Base-by-base conservation (phyloP, 2,113 vertebrate genomes). In the Sinocyclocheilus maitianheensis region DNA sequence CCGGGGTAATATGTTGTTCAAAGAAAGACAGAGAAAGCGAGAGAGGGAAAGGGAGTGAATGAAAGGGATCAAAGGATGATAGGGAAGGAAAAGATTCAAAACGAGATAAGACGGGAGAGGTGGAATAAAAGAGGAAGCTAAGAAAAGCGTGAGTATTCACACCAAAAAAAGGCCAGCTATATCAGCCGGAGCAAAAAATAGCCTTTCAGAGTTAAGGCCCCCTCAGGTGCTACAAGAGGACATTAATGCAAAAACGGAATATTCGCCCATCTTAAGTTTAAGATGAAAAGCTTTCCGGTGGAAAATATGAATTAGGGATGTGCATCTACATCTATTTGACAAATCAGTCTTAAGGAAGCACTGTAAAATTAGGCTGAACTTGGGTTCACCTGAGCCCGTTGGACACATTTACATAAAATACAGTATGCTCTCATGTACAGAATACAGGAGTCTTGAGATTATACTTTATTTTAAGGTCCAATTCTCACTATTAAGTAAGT, bases 241-340 rank as follows among this genome's bases (percentile, higher is more conserved):
- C 43, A 48, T 46, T 81, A 18, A 46, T 48, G 62, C 22, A 81
- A 81, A 48, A 65, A 9, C n/a, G 0, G n/a, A 65, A 81, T 48
- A 65, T 12, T 65, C 40, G 10, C n/a, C 43, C n/a, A 6, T 20
- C 14, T 81, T 48, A 48, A 4, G 14, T 48, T 81, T 48, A 26
- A 80, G 40, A 67, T 81, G 79, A 65, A 67, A 81, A 48, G 60
- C 40, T 46, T 81, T 46, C n/a, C n/a, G 40, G n/a, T 24, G 3
- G 60, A 81, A 18, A 65, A 81, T 65, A 63, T 79, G 30, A 63
- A 43, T 76, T 51, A 51, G 72, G n/a, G 72, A 76, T 51, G 72
- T 16, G 22, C 22, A 48, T 48, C 72, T 75, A 75, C 72, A 48
- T 24, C 63, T 30, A 26, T 63, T 63, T 63, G 24, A 26, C 63